Evolutionary conservation across 2,888 invertebrate genomes (phyloP).

Genomic region (Caradrina clavipalpis): DNA sequence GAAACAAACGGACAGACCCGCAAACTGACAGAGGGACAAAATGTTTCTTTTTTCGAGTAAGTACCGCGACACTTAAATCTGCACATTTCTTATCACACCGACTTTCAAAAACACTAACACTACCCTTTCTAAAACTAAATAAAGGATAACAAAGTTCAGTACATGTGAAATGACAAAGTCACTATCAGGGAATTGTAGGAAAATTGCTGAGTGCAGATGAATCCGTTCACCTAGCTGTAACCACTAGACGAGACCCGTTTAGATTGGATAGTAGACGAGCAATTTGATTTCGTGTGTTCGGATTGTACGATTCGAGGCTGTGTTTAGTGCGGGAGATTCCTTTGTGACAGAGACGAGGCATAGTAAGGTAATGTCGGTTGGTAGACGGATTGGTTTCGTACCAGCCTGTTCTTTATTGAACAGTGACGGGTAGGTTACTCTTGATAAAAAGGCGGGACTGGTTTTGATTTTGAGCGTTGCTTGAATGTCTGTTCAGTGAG

Average conservation of each 20-base stretch:
- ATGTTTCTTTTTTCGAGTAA: too few relatives aligned
- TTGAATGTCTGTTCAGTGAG: too few relatives aligned
- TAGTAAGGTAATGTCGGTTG: conserved; percentile 18
- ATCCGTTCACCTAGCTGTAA: conserved; percentile 75
- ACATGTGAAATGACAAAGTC: conserved; percentile 70
- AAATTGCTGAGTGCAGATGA: conserved; percentile 82
- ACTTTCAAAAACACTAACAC: neutral
- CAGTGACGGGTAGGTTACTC: too few relatives aligned
- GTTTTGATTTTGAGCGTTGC: too few relatives aligned
- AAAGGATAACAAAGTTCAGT: conserved; percentile 17
- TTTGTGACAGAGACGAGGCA: conserved; percentile 31
- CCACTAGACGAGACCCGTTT: conserved; percentile 65
- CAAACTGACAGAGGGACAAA: too few relatives aligned
- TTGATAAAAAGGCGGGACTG: too few relatives aligned
- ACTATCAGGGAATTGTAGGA: conserved; percentile 72
- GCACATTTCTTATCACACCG: neutral
- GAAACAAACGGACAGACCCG: too few relatives aligned
- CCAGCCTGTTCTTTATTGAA: neutral
- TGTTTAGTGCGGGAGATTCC: conserved; percentile 28
- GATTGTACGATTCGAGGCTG: conserved; percentile 20
- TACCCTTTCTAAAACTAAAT: conserved; percentile 4
- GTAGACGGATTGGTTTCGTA: conserved; percentile 17
- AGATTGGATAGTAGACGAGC: conserved; percentile 49
- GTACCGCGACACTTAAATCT: too few relatives aligned
- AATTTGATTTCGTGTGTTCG: conserved; percentile 36